Evolutionary conservation across 2,797 vertebrate species (phyloP).

Genomic region (Mus spretus): DNA sequence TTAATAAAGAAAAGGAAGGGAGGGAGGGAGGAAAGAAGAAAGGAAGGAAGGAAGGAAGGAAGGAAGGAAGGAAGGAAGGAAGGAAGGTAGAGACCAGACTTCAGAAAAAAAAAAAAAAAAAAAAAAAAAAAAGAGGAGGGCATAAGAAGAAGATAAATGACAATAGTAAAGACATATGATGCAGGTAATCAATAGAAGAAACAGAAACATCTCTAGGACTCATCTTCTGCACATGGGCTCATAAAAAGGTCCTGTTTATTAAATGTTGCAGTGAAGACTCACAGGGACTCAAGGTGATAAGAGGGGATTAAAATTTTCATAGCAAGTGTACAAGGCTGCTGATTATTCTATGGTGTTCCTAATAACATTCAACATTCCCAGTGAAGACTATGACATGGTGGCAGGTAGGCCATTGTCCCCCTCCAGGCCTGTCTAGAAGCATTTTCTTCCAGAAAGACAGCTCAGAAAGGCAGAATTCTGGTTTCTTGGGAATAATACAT

Average conservation of each 20-base stretch:
- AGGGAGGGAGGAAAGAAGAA: too few relatives aligned
- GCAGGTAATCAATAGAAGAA: constrained; percentile 11
- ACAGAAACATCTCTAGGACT: not conserved
- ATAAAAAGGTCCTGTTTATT: not conserved
- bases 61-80: too few relatives aligned
- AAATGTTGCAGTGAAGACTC: not conserved
- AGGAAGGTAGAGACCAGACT: too few relatives aligned
- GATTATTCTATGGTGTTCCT: not conserved
- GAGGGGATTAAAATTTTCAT: not conserved
- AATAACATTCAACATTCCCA: not conserved
- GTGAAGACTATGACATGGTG: not conserved
- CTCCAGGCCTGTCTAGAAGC: not conserved
- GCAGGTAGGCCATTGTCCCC: not conserved
- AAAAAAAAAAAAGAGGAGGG: too few relatives aligned
- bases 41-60: too few relatives aligned
- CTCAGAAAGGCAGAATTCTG: not conserved
- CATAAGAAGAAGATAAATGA: not conserved
- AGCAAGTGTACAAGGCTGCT: not conserved
- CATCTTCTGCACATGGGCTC: not conserved
- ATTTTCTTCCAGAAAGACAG: not conserved
- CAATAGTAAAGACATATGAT: not conserved
- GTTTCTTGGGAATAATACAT: constrained; percentile 33
- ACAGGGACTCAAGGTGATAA: not conserved
- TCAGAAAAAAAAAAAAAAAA: too few relatives aligned
- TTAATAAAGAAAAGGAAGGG: too few relatives aligned